Evolutionary conservation across 2,888 invertebrate genomes (phyloP), one percentile per base, ranked within the genome.

Genomic region (Conistra vaccinii): DNA sequence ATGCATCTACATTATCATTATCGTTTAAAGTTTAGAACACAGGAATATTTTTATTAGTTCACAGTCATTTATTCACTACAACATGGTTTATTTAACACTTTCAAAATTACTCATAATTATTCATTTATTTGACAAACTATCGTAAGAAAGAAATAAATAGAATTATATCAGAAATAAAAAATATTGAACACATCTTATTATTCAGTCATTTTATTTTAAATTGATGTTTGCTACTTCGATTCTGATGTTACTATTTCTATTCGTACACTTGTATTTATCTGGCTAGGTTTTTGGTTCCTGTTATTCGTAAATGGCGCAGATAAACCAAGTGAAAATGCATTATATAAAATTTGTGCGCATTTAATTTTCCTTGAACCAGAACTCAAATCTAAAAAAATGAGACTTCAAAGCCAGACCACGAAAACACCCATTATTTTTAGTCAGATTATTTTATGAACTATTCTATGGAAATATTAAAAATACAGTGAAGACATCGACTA

Each of bases 401-500:
- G 87, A 89, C 90, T 90, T 89, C 90, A 87, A 85, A 85, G 82
- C 87, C 83, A 87, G 87, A 85, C 87, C 73, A 82, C 78, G 77
- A 74, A 83, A 76, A 84, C 85, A 83, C 81, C 48, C 71, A 85
- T 61, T 80, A 76, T 65, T 80, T 76, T 78, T 73, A 76, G 7
- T 85, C 75, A 81, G 78, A 81, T 83, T 80, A 85, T 78, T 83
- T 81, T 76, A 81, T 71, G 53, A 84, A 85, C 92, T 94, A 95
- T 92, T 91, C 94, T 95, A 95, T 92, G 86, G 91, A 93, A 92
- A 93, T 94, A 94, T 95, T 94, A 94, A 95, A 87, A 94, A 93
- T 94, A 95, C 94, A 90, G 91, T 94, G 93, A 94, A 96, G 95
- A 96, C 95, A 95, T 95, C 93, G 89, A 95, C 94, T 95, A 95